Conservation (phyloP, 2,888 invertebrate genomes). For the Tiphia femorata region DNA sequence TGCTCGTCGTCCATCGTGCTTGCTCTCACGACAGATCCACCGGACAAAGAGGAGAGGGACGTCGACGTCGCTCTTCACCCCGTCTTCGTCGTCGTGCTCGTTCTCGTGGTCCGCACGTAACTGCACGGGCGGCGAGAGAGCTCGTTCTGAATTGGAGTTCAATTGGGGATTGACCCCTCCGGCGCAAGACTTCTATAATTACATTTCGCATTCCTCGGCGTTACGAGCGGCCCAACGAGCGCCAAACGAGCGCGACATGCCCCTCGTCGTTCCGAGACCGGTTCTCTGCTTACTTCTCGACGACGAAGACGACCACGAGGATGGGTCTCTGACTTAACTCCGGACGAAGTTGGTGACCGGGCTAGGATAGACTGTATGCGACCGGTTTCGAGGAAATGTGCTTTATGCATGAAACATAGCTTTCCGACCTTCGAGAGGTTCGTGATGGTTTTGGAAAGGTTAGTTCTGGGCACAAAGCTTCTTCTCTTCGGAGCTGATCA, state of each 20-base stretch:
- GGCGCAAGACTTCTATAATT: constrained; percentile 53
- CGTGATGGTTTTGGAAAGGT: too few species aligned
- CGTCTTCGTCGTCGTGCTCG: not conserved
- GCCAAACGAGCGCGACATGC: constrained; percentile 45
- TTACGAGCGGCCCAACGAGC: constrained; percentile 45
- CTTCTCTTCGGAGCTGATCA: too few species aligned
- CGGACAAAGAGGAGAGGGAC: too few species aligned
- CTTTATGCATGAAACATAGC: too few species aligned
- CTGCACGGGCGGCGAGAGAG: not conserved
- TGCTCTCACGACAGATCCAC: not conserved
- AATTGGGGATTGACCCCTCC: constrained; percentile 55
- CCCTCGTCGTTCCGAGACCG: constrained; percentile 33
- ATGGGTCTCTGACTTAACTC: too few species aligned
- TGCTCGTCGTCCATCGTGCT: not conserved
- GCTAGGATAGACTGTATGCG: too few species aligned
- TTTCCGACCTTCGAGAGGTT: too few species aligned
- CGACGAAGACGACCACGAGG: too few species aligned
- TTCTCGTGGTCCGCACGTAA: constrained; percentile 10
- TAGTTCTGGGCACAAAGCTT: too few species aligned
- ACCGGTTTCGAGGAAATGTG: too few species aligned
- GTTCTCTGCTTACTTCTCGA: constrained; percentile 35
- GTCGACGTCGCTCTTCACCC: constrained; percentile 3
- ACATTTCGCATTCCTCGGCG: constrained; percentile 50
- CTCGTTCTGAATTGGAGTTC: constrained; percentile 51
- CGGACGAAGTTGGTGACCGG: too few species aligned